Evolutionary conservation across 2,797 vertebrate genomes (phyloP).

Genomic region (Cyclopterus lumpus): DNA sequence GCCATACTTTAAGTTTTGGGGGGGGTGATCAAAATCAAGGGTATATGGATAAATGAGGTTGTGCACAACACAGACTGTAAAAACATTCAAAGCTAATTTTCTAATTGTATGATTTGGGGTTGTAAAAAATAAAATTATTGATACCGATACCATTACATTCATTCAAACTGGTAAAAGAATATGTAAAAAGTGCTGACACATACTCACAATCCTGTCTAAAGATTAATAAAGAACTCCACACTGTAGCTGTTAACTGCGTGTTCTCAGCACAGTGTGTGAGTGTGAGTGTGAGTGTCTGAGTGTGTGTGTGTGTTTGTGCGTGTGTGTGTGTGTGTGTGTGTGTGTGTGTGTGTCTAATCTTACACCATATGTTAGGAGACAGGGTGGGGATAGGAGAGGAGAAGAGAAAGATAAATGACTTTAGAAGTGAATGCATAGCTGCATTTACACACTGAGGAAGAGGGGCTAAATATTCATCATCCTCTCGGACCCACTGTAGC

Average conservation of each 20-base stretch:
- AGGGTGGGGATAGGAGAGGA: slow-evolving; percentile 69
- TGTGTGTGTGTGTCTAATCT: slow-evolving; percentile 62
- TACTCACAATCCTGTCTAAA: slow-evolving; percentile 5
- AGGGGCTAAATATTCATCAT: slow-evolving; percentile 78
- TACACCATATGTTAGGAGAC: slow-evolving; percentile 80
- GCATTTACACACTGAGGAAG: slow-evolving; percentile 75
- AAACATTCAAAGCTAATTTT: not conserved
- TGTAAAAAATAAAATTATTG: not conserved
- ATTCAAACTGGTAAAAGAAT: not conserved
- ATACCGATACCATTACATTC: not conserved
- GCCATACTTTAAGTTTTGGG: no score
- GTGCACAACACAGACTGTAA: not conserved
- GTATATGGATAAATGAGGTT: not conserved
- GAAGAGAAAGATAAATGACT: slow-evolving; percentile 81
- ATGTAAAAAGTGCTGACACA: slow-evolving; percentile 8
- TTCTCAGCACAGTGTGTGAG: slow-evolving; percentile 34
- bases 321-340: slow-evolving; percentile 51
- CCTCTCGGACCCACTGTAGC: slow-evolving; percentile 58
- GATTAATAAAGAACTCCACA: slow-evolving; percentile 3
- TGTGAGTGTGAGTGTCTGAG: slow-evolving; percentile 38
- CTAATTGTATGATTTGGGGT: not conserved
- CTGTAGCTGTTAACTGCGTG: slow-evolving; percentile 2
- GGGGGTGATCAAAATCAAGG: not conserved
- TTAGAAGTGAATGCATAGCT: slow-evolving; percentile 79
- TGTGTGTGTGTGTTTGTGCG: slow-evolving; percentile 47